Conservation (phyloP, 2,797 vertebrate genomes). For the Parambassis ranga region DNA sequence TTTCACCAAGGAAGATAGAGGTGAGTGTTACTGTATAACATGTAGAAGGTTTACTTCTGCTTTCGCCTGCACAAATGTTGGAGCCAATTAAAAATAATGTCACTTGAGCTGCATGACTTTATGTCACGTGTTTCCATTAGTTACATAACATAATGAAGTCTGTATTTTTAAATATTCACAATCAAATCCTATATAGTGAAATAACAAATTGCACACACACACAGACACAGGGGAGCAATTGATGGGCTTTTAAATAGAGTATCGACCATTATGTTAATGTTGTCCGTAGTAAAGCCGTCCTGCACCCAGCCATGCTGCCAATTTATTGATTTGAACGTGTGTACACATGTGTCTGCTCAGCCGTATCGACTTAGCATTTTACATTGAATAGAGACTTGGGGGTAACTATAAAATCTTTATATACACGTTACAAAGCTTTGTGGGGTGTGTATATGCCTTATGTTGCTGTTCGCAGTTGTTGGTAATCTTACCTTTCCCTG, state of each 20-base stretch:
- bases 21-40: too few species aligned
- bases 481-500: constrained; percentile 89
- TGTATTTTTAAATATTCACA: too few species aligned
- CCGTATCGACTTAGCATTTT: neutral
- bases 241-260: constrained; percentile 18
- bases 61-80: neutral
- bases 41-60: too few species aligned
- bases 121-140: too few species aligned
- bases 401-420: too few species aligned
- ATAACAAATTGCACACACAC: too few species aligned
- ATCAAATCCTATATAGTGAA: too few species aligned
- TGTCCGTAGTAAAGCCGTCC: neutral
- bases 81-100: too few species aligned
- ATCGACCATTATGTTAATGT: constrained; percentile 27
- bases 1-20: neutral
- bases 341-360: neutral
- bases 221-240: constrained; percentile 5
- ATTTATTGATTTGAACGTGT: constrained; percentile 21
- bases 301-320: neutral
- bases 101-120: neutral
- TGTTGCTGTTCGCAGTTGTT: too few species aligned
- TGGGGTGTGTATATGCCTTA: neutral
- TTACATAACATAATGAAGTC: neutral
- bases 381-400: neutral
- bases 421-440: too few species aligned